Evolutionary conservation across 2,888 invertebrate species (phyloP).

Genomic region (Pseudanteris insignis): DNA sequence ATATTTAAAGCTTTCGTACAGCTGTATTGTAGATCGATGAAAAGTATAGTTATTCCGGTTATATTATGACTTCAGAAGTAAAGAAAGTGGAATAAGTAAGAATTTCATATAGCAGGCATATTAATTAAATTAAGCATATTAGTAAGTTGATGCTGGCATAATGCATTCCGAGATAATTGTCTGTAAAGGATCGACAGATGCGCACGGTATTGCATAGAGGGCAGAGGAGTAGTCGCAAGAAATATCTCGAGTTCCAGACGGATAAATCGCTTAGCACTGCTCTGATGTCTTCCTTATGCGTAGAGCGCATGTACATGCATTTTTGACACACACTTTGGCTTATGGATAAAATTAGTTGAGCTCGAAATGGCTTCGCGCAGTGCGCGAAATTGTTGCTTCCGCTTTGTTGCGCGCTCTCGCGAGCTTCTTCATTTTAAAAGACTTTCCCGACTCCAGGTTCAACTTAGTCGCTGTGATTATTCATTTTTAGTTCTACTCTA

Average conservation of each 20-base stretch:
- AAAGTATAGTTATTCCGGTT: too few relatives aligned
- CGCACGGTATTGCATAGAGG: slow-evolving; percentile 25
- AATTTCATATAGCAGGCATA: too few relatives aligned
- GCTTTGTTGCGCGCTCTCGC: slow-evolving; percentile 19
- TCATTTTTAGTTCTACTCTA: too few relatives aligned
- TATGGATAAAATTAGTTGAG: slow-evolving; percentile 42
- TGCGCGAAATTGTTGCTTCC: slow-evolving; percentile 36
- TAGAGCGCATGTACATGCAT: slow-evolving; percentile 22
- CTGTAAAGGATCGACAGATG: slow-evolving; percentile 32
- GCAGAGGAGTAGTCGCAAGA: slow-evolving; percentile 42
- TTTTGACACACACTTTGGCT: slow-evolving; percentile 24
- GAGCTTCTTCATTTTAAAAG: too few relatives aligned
- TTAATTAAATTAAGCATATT: too few relatives aligned
- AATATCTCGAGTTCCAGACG: slow-evolving; percentile 46
- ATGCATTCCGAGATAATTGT: slow-evolving; percentile 42
- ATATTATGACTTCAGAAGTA: too few relatives aligned
- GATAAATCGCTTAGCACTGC: slow-evolving; percentile 42
- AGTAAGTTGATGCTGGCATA: too few relatives aligned
- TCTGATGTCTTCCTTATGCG: slow-evolving; percentile 32
- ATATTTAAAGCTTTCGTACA: too few relatives aligned
- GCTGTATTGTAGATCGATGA: too few relatives aligned
- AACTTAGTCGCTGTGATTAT: too few relatives aligned
- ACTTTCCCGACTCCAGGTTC: too few relatives aligned
- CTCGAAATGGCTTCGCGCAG: slow-evolving; percentile 38
- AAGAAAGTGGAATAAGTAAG: too few relatives aligned